Percentiles rank a stretch among this genome's conserved stretches.
Evolutionary conservation across 2,888 invertebrate genomes (phyloP).

Genomic region (Troides oblongomaculatus): DNA sequence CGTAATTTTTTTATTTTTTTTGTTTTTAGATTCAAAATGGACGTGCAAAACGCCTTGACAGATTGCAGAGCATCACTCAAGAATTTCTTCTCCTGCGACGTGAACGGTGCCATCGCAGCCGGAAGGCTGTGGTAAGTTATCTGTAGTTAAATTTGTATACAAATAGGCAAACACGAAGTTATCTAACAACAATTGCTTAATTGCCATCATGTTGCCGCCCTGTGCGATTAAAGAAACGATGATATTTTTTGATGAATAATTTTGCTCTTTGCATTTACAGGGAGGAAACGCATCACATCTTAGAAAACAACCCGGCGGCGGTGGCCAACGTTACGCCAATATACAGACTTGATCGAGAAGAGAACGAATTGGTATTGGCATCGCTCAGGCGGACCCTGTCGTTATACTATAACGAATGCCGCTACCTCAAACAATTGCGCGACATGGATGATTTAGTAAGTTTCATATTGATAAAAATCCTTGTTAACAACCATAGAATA

Average conservation of each 20-base stretch:
- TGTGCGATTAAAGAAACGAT: too few relatives aligned
- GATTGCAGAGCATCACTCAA: background rate
- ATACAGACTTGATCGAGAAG: background rate
- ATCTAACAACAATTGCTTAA: too few relatives aligned
- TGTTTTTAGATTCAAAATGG: background rate
- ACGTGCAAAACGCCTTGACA: background rate
- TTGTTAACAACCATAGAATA: too few relatives aligned
- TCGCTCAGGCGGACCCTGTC: background rate
- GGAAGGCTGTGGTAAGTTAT: background rate
- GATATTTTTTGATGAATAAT: too few relatives aligned
- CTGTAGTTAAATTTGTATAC: background rate
- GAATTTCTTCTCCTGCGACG: background rate
- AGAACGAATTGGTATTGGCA: background rate
- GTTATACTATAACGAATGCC: background rate
- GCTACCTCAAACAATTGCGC: background rate
- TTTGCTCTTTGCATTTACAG: background rate
- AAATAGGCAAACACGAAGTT: too few relatives aligned
- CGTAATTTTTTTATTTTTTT: background rate
- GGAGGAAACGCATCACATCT: background rate
- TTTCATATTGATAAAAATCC: too few relatives aligned
- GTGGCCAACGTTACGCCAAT: background rate
- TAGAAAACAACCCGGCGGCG: background rate
- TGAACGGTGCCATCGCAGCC: background rate
- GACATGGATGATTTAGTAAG: background rate
- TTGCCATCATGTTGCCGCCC: too few relatives aligned